Percentiles rank a stretch among this genome's conserved stretches.
These are phyloP conservation scores for Hoplodrina ambigua DNA, from an alignment of 2,888 invertebrate species.

Conservation along the genomic window DNA sequence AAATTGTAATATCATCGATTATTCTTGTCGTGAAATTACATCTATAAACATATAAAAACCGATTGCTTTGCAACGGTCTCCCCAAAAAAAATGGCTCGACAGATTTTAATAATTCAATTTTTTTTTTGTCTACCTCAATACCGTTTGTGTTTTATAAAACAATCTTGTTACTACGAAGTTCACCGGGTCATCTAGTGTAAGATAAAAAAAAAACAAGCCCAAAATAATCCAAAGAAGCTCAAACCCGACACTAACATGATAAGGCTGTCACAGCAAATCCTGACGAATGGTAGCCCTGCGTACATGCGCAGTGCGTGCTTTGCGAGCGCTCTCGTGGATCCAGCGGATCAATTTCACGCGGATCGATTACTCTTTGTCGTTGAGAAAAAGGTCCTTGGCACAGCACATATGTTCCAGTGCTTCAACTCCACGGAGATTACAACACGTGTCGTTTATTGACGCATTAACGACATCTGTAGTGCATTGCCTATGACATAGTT, in stretches of 20 bases:
- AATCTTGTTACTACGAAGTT: too few relatives aligned
- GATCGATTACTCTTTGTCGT: slow-evolving; percentile 85
- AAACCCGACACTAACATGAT: slow-evolving; percentile 41
- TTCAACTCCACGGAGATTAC: slow-evolving; percentile 37
- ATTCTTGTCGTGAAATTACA: not conserved
- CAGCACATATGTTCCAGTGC: slow-evolving; percentile 50
- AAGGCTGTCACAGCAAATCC: slow-evolving; percentile 42
- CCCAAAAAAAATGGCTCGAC: too few relatives aligned
- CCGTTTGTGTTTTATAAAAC: too few relatives aligned
- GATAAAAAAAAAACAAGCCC: not conserved
- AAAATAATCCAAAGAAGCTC: slow-evolving; percentile 21
- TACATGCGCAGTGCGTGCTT: slow-evolving; percentile 78
- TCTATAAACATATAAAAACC: too few relatives aligned
- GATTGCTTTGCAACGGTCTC: too few relatives aligned
- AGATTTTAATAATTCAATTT: too few relatives aligned
- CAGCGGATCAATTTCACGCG: slow-evolving; percentile 83
- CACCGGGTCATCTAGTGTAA: too few relatives aligned
- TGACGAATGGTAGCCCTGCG: slow-evolving; percentile 56
- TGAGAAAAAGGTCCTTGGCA: slow-evolving; percentile 65
- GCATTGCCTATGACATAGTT: slow-evolving; percentile 6
- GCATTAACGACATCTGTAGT: slow-evolving; percentile 31
- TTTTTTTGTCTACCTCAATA: too few relatives aligned
- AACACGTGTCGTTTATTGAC: slow-evolving; percentile 42
- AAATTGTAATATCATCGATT: not conserved
- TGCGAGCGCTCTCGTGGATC: slow-evolving; percentile 76